Evolutionary conservation across 2,888 invertebrate species (phyloP), one percentile per base, ranked within the genome.

Genomic region (Eudemis profundana): DNA sequence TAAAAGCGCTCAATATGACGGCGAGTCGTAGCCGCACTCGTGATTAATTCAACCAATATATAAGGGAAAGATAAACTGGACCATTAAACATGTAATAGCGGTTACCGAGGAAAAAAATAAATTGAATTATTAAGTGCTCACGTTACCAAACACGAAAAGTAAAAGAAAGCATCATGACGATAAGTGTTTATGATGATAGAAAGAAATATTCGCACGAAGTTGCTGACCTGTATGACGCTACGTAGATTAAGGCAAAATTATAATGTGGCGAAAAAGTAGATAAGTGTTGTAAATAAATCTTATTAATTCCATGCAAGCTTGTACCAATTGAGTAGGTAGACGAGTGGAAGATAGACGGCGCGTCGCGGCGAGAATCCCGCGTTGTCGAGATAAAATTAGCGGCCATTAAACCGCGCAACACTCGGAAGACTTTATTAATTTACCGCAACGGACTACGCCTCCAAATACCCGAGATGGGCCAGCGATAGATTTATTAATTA

Each of bases 381-480:
- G 86, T 83, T 82, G 83, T 87, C 84, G 84, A 86, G 90, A 90
- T 91, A 89, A 90, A 87, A 90, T 90, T 90, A 79, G 86, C 79
- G 12, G 78, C 89, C 83, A 90, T 91, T 90, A 90, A 89, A 88
- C 79, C 80, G 85, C 87, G 87, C 89, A 90, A 86, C 85, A 81
- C 84, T 85, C 85, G 85, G 85, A 90, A 90, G 89, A 89, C 87
- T 90, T 89, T 89, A 90, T 91, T 90, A 89, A 90, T 91, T 89
- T 86, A 80, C 82, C 81, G 80, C 84, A 77, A 84, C 80, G 78
- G 80, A 81, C 72, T 80, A 84, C 89, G 89, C 90, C 89, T 86
- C 83, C 79, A 84, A 85, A 87, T 80, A 78, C 81, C 78, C 74
- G 73, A 83, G 88, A 87, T 88, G 81, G 81, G 77, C 75, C 76